Evolutionary conservation across 2,113 vertebrate genomes (phyloP), one percentile per base, ranked within the genome.

Genomic region (Coracopsis vasa): DNA sequence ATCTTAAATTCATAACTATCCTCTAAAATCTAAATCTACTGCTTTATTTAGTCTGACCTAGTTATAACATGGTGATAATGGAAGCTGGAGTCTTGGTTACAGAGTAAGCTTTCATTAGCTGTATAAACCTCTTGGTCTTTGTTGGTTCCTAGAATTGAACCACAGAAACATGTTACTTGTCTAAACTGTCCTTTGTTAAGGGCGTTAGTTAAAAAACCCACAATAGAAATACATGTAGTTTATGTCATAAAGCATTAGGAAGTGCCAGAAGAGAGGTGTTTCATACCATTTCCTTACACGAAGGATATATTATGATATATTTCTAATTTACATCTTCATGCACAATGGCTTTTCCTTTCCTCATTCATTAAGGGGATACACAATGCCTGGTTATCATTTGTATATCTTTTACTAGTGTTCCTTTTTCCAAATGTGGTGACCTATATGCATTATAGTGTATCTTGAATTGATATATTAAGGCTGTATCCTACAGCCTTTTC

Each of bases 11-110:
- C 13, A 20, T 81, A 95, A 70, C 58, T 61, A 11, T 53, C 41
- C 5, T 77, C 89, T 81, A 69, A 79, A 67, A 79, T 82, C 35
- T 80, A 37, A 79, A 77, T 58, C 84, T 69, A 10, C 47, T 87
- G 37, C 85, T 90, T 92, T 88, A 73, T 94, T 89, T 96, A 82
- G 77, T 73, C 66, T 39, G 66, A 73, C 87, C 74, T 87, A 90
- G 58, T 95, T 94, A 24, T 45, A 84, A 37, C 11, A 3, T 37
- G 25, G 39, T 62, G 79, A 58, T 88, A 94, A 65, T 56, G 86
- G 80, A 90, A 84, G 39, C 45, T n/a, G 33, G 24, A 90, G 29
- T 64, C 84, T 80, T 53, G 33, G 9, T 67, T 67, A 31, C 1
- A 3, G 71, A 62, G n/a, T 50, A 77, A 62, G 35, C 54, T 80